Conservation (phyloP, 1,140 invertebrate species). For the Ceratosolen fusciceps region DNA sequence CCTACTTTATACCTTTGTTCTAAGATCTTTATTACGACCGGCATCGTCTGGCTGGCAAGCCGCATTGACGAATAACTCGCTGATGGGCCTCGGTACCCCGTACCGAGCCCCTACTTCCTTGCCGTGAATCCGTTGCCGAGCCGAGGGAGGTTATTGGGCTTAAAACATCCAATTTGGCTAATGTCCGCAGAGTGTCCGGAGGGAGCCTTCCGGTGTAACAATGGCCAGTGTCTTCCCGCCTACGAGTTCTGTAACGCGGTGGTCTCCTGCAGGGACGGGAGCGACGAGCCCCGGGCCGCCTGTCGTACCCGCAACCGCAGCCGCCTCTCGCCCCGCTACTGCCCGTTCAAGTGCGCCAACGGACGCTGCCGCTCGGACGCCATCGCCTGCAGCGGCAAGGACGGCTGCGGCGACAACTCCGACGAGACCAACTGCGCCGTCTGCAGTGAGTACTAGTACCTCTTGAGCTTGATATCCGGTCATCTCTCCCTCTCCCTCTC, state of each 20-base stretch:
- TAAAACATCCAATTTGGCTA: neutral
- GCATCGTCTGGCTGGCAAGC: too few species aligned
- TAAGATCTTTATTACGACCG: too few species aligned
- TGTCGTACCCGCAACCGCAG: conserved; percentile 74
- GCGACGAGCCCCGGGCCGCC: conserved; percentile 84
- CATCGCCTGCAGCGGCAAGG: conserved; percentile 87
- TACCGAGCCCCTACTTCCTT: too few species aligned
- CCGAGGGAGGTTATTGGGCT: too few species aligned
- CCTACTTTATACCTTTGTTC: too few species aligned
- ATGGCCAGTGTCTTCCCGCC: conserved; percentile 87
- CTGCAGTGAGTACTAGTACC: conserved; percentile 93
- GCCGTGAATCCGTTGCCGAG: too few species aligned
- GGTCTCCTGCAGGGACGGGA: conserved; percentile 85
- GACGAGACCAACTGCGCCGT: conserved; percentile 88
- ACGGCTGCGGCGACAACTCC: conserved; percentile 91
- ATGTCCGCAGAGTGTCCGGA: conserved; percentile 75
- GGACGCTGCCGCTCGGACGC: conserved; percentile 89
- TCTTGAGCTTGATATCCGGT: too few species aligned
- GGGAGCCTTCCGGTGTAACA: conserved; percentile 85
- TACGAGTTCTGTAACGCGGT: conserved; percentile 93
- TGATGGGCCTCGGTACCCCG: too few species aligned
- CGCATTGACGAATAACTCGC: too few species aligned
- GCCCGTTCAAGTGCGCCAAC: conserved; percentile 87
- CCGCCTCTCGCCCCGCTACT: conserved; percentile 66
- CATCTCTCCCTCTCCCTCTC: too few species aligned